phyloP scores from a whole-genome alignment of 2,113 vertebrate species.

The Fulmarus glacialis region DNA sequence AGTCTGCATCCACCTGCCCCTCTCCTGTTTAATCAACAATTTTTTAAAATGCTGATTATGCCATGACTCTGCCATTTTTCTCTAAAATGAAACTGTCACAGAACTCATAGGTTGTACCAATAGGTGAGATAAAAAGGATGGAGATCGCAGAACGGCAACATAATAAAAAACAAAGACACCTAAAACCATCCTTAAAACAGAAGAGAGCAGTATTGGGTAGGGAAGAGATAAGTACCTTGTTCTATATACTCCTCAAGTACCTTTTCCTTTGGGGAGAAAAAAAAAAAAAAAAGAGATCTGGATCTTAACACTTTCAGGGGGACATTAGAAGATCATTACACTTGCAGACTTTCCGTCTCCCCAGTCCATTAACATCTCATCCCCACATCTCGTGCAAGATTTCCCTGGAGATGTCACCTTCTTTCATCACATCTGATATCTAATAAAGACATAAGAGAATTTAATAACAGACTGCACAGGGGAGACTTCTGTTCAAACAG shows the following conservation, averaged over 20 bases:
- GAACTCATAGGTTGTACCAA: background rate
- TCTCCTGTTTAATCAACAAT: background rate
- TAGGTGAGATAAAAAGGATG: background rate
- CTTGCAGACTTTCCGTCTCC: background rate
- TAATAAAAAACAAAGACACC: background rate
- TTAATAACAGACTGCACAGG: conserved; percentile 29
- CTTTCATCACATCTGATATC: conserved; percentile 19
- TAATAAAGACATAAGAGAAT: conserved; percentile 40
- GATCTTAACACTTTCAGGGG: background rate
- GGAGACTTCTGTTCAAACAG: background rate
- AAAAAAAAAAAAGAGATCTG: background rate
- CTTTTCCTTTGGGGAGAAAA: background rate
- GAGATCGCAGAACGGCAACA: background rate
- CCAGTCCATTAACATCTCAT: background rate
- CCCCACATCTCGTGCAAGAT: background rate
- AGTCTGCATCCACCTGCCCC: background rate
- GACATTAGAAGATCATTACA: background rate
- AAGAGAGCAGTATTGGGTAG: background rate
- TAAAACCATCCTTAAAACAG: background rate
- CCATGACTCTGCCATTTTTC: conserved; percentile 2
- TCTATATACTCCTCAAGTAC: background rate
- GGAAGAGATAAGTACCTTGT: background rate
- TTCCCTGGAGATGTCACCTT: conserved; percentile 1
- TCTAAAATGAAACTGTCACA: background rate
- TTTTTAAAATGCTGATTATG: background rate